Base-by-base conservation (phyloP, 2,797 vertebrate genomes). In the Pygocentrus nattereri region DNA sequence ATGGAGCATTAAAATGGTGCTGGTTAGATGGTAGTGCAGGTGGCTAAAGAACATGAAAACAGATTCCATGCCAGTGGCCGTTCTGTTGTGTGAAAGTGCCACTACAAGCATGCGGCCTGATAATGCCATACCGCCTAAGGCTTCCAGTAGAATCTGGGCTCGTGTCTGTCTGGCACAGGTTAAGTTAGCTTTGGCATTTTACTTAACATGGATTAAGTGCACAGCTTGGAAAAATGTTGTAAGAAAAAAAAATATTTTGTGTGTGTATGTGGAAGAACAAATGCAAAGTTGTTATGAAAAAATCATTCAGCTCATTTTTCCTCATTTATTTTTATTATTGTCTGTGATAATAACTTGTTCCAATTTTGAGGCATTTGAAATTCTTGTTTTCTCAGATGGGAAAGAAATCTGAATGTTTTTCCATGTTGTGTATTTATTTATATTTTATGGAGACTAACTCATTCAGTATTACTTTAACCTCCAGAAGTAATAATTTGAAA, bases 21-120 rank as follows among this genome's bases (percentile, higher is more conserved):
- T 38, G 78, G 61, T 69, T 61, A 58, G 80, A 59, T 56, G 44
- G 64, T 50, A 21, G 74, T 74, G 76, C 81, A 76, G 81, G 84
- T 87, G 85, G 85, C 69, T 78, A n/a, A 69, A 77, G 77, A 65
- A 86, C 78, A 82, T 23, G 34, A 38, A n/a, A 73, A 68, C 79
- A 59, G 71, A 71, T 82, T 83, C 59, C 27, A 68, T 47, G 72
- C 77, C 54, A 68, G 59, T 18, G 19, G 62, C 72, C 83, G 4
- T 85, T 88, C 81, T 85, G 83, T 85, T 82, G 85, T 76, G 78
- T 47, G 74, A 83, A 74, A 78, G 76, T 52, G 75, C 10, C 73
- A 65, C 81, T 82, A 64, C 68, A 67, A 74, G 54, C 69, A 49
- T 50, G 74, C 70, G 67, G 79, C 59, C 65, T 80, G 62, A 71